Evolutionary conservation across 1,140 invertebrate species (phyloP).

Genomic region (Caerostris extrusa): DNA sequence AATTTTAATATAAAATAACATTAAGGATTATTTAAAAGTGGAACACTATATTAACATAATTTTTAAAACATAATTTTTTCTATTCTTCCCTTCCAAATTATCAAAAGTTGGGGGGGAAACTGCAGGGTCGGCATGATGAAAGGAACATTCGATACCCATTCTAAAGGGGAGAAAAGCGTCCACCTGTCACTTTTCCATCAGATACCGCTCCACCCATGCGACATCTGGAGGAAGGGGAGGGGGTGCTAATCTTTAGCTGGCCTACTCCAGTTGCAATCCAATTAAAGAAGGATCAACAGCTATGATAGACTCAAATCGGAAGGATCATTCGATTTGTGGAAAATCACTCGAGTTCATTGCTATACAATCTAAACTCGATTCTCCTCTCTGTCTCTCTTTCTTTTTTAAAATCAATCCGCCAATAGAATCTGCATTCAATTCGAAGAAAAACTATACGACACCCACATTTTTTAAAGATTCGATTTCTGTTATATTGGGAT

Average conservation of each 20-base stretch:
- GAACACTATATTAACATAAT: background rate
- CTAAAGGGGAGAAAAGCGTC: background rate
- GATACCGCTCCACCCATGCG: background rate
- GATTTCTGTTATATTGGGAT: too few species aligned
- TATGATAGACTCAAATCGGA: background rate
- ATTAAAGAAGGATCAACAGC: constrained; percentile 11
- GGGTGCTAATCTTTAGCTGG: background rate
- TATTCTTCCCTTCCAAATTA: too few species aligned
- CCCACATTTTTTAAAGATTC: too few species aligned
- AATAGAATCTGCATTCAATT: too few species aligned
- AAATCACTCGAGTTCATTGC: background rate
- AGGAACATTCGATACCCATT: constrained; percentile 37
- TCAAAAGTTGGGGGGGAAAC: background rate
- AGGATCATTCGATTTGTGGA: background rate
- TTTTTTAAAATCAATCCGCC: too few species aligned
- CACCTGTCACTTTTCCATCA: constrained; percentile 36
- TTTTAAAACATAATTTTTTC: background rate
- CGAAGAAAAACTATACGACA: too few species aligned
- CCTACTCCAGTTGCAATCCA: background rate
- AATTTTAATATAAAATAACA: too few species aligned
- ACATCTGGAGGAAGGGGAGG: background rate
- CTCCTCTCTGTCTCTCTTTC: background rate
- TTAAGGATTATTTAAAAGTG: too few species aligned
- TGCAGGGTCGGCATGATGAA: constrained; percentile 38
- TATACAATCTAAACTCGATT: background rate